A percentile compares a stretch with the other conserved stretches of the same genome.
These are phyloP conservation scores for Papilio protenor DNA, from an alignment of 2,888 invertebrate species.

Conservation along the genomic window DNA sequence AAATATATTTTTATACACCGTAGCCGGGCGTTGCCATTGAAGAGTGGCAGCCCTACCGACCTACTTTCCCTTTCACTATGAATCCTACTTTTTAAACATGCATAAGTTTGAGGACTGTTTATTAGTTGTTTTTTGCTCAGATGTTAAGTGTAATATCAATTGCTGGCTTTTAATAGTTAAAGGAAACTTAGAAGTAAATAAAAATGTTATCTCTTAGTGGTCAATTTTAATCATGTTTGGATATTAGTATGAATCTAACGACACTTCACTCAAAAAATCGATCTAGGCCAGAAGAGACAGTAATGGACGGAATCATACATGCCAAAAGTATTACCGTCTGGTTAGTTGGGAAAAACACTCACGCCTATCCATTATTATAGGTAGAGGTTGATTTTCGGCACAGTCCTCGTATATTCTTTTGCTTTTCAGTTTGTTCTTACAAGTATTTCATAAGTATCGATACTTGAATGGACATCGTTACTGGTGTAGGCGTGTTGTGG, in stretches of 20 bases:
- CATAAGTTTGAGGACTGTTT: slow-evolving; percentile 20
- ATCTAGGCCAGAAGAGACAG: not conserved
- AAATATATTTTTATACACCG: slow-evolving; percentile 11
- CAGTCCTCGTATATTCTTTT: not conserved
- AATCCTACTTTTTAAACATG: slow-evolving; percentile 30
- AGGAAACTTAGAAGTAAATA: not conserved
- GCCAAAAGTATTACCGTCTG: not conserved
- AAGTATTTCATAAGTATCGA: slow-evolving; percentile 27
- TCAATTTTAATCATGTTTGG: not conserved
- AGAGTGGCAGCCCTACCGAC: slow-evolving; percentile 30
- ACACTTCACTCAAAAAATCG: not conserved
- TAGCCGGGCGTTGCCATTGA: slow-evolving; percentile 22
- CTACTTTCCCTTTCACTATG: slow-evolving; percentile 40
- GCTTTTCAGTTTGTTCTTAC: not conserved
- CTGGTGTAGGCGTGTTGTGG: slow-evolving; percentile 58
- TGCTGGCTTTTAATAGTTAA: not conserved
- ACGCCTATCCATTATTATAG: not conserved
- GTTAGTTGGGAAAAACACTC: not conserved
- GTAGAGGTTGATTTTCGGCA: not conserved
- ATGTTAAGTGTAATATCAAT: not conserved
- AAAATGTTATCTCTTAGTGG: not conserved
- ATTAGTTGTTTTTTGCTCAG: not conserved
- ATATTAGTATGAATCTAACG: not conserved
- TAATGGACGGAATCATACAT: not conserved
- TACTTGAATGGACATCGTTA: slow-evolving; percentile 24